Conservation (phyloP, 2,797 vertebrate species). For the Coracias cyanogaster region DNA sequence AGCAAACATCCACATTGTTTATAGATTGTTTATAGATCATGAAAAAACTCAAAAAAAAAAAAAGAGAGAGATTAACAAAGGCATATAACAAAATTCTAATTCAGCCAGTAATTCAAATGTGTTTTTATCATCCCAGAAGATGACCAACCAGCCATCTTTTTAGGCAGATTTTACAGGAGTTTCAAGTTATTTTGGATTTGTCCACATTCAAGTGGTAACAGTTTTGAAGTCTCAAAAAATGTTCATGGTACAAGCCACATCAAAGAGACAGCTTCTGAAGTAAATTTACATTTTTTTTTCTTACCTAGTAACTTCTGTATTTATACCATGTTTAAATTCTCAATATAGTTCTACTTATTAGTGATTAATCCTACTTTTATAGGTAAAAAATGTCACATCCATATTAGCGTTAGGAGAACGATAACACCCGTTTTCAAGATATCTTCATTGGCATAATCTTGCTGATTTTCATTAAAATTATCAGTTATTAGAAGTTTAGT, state of each 20-base stretch:
- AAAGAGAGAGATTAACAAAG: not conserved
- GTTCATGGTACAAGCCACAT: not conserved
- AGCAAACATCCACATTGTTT: not conserved
- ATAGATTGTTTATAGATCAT: not conserved
- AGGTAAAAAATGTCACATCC: not conserved
- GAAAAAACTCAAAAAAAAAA: not conserved
- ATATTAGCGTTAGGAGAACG: not conserved
- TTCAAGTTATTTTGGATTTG: not conserved
- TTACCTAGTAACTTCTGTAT: not conserved
- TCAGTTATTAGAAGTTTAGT: slow-evolving; percentile 49
- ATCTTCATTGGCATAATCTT: not conserved
- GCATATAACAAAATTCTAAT: not conserved
- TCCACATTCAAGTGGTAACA: not conserved
- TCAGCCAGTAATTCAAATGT: not conserved
- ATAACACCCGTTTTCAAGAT: slow-evolving; percentile 4
- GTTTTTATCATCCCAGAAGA: not conserved
- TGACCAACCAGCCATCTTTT: not conserved
- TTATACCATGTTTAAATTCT: not conserved
- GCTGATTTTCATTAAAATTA: slow-evolving; percentile 61
- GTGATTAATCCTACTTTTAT: not conserved
- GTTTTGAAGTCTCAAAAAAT: not conserved
- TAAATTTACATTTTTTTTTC: not conserved
- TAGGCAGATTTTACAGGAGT: not conserved
- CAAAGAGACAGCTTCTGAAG: not conserved
- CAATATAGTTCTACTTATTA: not conserved